Percentiles rank a stretch among this genome's conserved stretches.
phyloP scores from a whole-genome alignment of 2,797 vertebrate species.

The Eutrigla gurnardus region DNA sequence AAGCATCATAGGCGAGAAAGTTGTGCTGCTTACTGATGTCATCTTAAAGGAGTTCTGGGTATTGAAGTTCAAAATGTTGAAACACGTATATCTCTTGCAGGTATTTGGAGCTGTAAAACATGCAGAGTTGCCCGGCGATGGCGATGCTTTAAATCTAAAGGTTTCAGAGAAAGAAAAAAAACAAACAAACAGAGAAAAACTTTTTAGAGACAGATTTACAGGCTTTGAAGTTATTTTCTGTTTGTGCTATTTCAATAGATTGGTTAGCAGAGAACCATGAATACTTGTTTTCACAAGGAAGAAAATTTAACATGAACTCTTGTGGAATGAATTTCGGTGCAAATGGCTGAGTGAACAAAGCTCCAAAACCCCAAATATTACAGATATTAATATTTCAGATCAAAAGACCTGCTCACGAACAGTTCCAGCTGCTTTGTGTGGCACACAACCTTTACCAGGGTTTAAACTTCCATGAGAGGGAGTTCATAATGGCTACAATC shows the following conservation, averaged over 20 bases:
- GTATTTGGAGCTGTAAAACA: conserved; percentile 39
- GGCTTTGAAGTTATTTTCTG: too few relatives aligned
- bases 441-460: neutral
- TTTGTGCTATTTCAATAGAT: conserved; percentile 1
- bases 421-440: neutral
- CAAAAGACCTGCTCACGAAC: neutral
- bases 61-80: conserved; percentile 52
- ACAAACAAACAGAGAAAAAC: neutral
- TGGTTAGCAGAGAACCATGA: neutral
- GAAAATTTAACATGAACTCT: neutral
- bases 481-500: neutral
- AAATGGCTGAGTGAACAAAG: neutral
- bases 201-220: neutral
- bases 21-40: conserved; percentile 37
- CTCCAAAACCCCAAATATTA: neutral
- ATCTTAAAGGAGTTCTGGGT: conserved; percentile 43
- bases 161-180: too few relatives aligned
- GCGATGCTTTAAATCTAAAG: conserved; percentile 32
- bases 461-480: neutral
- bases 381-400: neutral
- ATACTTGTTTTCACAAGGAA: conserved; percentile 2
- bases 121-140: neutral
- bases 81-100: conserved; percentile 46
- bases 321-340: neutral
- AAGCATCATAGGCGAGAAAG: conserved; percentile 9